Evolutionary conservation across 2,797 vertebrate genomes (phyloP).

Genomic region (Pangasius sanitwongsei): DNA sequence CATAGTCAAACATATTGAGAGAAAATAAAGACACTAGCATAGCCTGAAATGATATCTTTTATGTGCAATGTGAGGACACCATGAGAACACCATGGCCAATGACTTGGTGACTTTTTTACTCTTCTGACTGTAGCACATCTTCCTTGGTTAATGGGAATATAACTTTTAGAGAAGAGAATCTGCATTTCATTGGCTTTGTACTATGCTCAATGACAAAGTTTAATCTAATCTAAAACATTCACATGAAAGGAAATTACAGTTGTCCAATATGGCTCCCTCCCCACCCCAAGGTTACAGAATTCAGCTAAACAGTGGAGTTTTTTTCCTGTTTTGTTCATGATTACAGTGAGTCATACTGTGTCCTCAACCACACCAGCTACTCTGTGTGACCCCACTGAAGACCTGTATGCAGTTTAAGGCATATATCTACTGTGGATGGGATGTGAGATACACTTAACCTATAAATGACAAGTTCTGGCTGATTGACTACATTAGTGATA

Average conservation of each 20-base stretch:
- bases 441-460: background rate
- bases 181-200: background rate
- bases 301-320: background rate
- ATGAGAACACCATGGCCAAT: background rate
- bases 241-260: background rate
- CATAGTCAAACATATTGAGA: background rate
- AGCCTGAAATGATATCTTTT: background rate
- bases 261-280: background rate
- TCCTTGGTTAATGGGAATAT: background rate
- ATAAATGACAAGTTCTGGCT: background rate
- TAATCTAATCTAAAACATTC: background rate
- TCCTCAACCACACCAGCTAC: background rate
- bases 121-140: background rate
- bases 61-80: background rate
- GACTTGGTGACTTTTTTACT: background rate
- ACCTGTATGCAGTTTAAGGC: background rate
- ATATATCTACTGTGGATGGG: background rate
- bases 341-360: background rate
- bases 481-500: background rate
- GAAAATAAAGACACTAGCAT: background rate
- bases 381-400: background rate
- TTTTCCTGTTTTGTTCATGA: background rate
- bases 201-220: background rate
- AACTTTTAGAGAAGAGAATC: background rate
- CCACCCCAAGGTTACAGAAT: background rate